Base-by-base conservation (phyloP, 2,888 invertebrate genomes). In the Griposia aprilina region DNA sequence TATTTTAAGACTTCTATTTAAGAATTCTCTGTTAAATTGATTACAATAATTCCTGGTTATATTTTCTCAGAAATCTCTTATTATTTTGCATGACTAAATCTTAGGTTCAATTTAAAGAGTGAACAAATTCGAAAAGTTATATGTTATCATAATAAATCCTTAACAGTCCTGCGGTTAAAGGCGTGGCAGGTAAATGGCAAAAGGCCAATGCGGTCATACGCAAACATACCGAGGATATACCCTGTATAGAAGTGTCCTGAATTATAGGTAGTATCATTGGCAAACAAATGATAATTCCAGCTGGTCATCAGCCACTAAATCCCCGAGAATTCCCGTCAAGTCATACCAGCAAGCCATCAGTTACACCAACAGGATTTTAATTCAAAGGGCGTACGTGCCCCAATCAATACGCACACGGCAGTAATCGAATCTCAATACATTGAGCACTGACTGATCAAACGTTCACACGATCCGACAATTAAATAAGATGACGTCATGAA, bases 401-500 rank as follows among this genome's bases (percentile, higher is more conserved):
- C 78, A 84, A 87, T 87, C 86, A 80, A 86, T 86, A 83, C 83
- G 69, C 85, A 74, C 76, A 82, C 81, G 70, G 80, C 67, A 72
- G 85, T 88, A 87, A 83, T 85, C 80, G 80, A 80, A 88, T 88
- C 80, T 67, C 81, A 82, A 81, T 85, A 77, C 83, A 80, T 83
- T 77, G 83, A 74, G 69, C 85, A 78, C 79, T 79, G 81, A 85
- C 41, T 85, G 82, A 83, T 85, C 82, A 87, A 82, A 82, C 71
- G 70, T 85, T 88, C 84, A 87, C 88, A 88, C 87, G 84, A 81
- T 75, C 71, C 48, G 72, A 84, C 82, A 82, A 88, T 88, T 88
- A 87, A 87, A 80, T 81, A 74, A 78, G 72, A 84, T 88, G 69
- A 76, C 84, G 83, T 87, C 78, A 85, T 81, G 74, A 86, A 81